phyloP scores from a whole-genome alignment of 2,888 invertebrate genomes.

The Morinoia aosen region DNA sequence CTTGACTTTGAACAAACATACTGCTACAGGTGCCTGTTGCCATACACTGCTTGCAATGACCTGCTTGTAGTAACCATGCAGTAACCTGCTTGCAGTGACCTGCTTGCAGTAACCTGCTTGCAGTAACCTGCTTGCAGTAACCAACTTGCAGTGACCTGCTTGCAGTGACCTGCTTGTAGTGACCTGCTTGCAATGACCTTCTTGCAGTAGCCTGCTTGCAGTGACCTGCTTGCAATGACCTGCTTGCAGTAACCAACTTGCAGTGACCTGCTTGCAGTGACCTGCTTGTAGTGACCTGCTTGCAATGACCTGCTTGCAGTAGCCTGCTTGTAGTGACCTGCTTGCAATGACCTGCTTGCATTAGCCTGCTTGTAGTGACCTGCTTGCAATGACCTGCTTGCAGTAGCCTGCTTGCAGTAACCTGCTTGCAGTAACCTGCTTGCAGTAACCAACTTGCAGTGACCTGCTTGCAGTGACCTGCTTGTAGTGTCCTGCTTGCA shows the following conservation, averaged over 20 bases:
- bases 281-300: background rate
- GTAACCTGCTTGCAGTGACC: too few species aligned
- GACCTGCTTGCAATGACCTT: too few species aligned
- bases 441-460: background rate
- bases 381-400: too few species aligned
- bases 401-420: too few species aligned
- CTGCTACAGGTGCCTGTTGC: too few species aligned
- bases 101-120: too few species aligned
- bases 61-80: too few species aligned
- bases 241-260: background rate
- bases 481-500: too few species aligned
- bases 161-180: background rate
- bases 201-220: background rate
- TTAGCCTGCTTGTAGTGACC: too few species aligned
- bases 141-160: background rate
- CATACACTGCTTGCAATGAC: background rate
- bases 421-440: too few species aligned
- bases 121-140: too few species aligned
- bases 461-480: background rate
- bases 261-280: background rate
- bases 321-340: background rate
- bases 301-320: background rate
- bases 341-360: background rate
- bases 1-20: too few species aligned
- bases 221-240: background rate